Evolutionary conservation across 1,140 invertebrate species (phyloP), one percentile per base, ranked within the genome.

Genomic region (Zaprionus kolodkinae): DNA sequence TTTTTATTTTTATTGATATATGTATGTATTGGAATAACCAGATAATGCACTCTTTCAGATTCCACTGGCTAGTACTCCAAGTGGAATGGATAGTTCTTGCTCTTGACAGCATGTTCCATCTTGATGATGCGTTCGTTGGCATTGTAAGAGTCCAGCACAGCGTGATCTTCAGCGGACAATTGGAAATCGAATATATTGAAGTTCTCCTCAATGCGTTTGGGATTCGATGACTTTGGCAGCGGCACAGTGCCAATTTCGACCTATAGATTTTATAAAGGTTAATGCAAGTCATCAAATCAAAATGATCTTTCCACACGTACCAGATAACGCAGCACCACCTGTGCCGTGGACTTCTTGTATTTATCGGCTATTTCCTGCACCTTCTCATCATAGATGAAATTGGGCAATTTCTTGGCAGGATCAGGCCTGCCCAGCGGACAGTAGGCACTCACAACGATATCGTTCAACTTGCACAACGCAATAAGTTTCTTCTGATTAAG

Each of bases 201-300:
- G 87, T 98, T 98, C 83, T 96, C 94, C 52, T 93, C 92, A 54
- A 98, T 96, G 38, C 97, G 94, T 3, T 94, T 93, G 79, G 95
- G 95, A 1, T 94, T 97, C 0, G 96, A 95, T 2, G 96, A 97
- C 92, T 98, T 98, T 2, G 97, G 97, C 79, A 98, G 96, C 0
- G 97, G 95, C 33, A 96, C 93, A 33, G 97, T 94, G 6, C 95
- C 96, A 59, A 96, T 94, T 83, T 98, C 96, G 62, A 97, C 89
- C 94, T 96, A 93, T 30, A 40, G 38, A 33, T 15, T 54, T 0
- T 4, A 27, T 17, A 56, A n/a, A 4, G 27, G 15, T 11, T 17
- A 57, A 33, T 15, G 3, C 27, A 35, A 33, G 5, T 35, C 30
- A 5, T 43, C 2, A n/a, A 17, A 0, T 54, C 3, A 0, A 1